phyloP scores from a whole-genome alignment of 2,797 vertebrate species.

The Thaleichthys pacificus region DNA sequence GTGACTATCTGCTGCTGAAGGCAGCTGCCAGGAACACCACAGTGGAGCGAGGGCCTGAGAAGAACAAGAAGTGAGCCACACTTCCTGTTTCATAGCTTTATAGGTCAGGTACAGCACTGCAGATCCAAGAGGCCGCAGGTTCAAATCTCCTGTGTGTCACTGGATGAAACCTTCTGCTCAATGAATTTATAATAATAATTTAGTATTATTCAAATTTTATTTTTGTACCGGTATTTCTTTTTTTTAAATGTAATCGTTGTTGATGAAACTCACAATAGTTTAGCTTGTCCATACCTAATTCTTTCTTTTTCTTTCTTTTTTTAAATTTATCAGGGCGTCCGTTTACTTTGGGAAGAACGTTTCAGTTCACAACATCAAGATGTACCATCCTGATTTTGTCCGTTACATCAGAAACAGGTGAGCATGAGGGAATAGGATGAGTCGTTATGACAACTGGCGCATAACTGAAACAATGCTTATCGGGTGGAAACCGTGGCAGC shows the following conservation, averaged over 20 bases:
- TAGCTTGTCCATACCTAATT: not conserved
- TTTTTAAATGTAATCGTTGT: too few species aligned
- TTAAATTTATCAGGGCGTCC: conserved; percentile 56
- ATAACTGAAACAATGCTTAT: too few species aligned
- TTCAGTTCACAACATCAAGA: conserved; percentile 72
- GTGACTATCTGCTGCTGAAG: conserved; percentile 78
- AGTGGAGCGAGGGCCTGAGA: conserved; percentile 62
- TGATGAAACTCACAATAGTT: not conserved
- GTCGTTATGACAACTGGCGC: too few species aligned
- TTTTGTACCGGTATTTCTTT: too few species aligned
- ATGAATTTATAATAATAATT: too few species aligned
- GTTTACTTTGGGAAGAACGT: conserved; percentile 71
- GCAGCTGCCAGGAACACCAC: conserved; percentile 62
- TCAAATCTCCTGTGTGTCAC: too few species aligned
- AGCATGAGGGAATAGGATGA: conserved; percentile 7
- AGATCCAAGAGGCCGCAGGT: too few species aligned
- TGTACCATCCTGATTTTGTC: conserved; percentile 81
- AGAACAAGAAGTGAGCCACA: conserved; percentile 45
- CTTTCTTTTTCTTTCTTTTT: not conserved
- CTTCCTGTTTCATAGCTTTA: too few species aligned
- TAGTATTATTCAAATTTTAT: too few species aligned
- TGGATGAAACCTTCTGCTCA: too few species aligned
- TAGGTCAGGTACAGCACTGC: too few species aligned
- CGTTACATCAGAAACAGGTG: conserved; percentile 83
- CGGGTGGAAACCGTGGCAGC: too few species aligned